A percentile compares a stretch with the other conserved stretches of the same genome.
Conservation (phyloP, 64 coral and sea anemone species). For the Acropora yongei region DNA sequence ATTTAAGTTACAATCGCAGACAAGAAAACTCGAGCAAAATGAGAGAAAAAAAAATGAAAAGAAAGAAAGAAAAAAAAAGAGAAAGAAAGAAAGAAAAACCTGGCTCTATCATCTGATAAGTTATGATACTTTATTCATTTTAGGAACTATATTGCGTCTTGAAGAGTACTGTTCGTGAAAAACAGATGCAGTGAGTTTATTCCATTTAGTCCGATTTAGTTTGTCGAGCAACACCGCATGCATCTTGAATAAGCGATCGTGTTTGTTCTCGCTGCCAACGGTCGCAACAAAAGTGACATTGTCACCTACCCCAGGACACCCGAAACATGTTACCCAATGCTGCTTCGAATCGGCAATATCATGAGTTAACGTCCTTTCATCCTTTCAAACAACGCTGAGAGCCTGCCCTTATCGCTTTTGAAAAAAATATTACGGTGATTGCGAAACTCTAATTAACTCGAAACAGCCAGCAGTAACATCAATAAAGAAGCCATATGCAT, state of each 20-base stretch:
- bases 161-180: neutral
- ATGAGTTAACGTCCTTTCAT: neutral
- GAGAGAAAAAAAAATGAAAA: neutral
- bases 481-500: no score
- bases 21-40: neutral
- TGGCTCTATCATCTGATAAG: no score
- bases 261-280: neutral
- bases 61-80: no score
- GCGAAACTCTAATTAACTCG: neutral
- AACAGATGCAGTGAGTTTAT: neutral
- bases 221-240: neutral
- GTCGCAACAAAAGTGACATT: neutral
- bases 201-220: neutral
- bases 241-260: constrained; percentile 33
- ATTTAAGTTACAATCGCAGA: neutral
- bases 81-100: no score
- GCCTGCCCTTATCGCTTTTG: neutral
- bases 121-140: no score
- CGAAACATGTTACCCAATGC: constrained; percentile 3
- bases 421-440: neutral
- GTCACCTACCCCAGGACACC: neutral
- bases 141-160: neutral
- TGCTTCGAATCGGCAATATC: neutral
- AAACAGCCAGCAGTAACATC: neutral
- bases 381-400: neutral